Evolutionary conservation across 2,888 invertebrate species (phyloP).

Genomic region (Atherix ibis): DNA sequence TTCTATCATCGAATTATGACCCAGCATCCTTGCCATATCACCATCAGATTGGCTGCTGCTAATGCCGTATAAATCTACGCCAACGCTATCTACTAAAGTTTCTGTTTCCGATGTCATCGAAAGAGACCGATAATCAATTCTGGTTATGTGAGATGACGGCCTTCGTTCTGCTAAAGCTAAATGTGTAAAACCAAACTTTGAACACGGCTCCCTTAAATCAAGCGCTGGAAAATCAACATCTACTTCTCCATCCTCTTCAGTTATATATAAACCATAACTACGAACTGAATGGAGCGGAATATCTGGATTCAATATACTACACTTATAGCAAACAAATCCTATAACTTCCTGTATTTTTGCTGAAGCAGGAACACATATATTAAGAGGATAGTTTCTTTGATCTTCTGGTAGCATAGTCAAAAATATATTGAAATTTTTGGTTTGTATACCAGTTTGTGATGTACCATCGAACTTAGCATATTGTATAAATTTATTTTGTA

Average conservation of each 20-base stretch:
- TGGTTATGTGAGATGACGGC: conserved; percentile 21
- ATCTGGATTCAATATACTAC: conserved; percentile 47
- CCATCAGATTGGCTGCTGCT: conserved; percentile 21
- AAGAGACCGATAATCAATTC: conserved; percentile 25
- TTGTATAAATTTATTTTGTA: conserved; percentile 74
- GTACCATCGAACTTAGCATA: conserved; percentile 88
- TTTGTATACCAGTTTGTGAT: conserved; percentile 59
- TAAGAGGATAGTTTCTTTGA: conserved; percentile 69
- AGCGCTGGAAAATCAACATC: conserved; percentile 86
- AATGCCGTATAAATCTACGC: conserved; percentile 27
- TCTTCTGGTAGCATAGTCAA: conserved; percentile 73
- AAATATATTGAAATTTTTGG: conserved; percentile 77
- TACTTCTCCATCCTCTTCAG: conserved; percentile 92
- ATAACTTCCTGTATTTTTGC: conserved; percentile 84
- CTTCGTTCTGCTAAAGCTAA: conserved; percentile 69
- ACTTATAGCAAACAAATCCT: conserved; percentile 82
- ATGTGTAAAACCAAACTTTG: conserved; percentile 83
- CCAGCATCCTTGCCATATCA: conserved; percentile 50
- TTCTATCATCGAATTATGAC: conserved; percentile 63
- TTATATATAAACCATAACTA: conserved; percentile 79
- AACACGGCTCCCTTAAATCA: conserved; percentile 73
- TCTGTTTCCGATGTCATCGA: conserved; percentile 35
- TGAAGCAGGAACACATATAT: conserved; percentile 61
- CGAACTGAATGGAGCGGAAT: conserved; percentile 44
- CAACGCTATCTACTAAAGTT: conserved; percentile 21